These are phyloP conservation scores for Aepyceros melampus DNA, from an alignment of 2,113 vertebrate genomes.

Conservation along the genomic window DNA sequence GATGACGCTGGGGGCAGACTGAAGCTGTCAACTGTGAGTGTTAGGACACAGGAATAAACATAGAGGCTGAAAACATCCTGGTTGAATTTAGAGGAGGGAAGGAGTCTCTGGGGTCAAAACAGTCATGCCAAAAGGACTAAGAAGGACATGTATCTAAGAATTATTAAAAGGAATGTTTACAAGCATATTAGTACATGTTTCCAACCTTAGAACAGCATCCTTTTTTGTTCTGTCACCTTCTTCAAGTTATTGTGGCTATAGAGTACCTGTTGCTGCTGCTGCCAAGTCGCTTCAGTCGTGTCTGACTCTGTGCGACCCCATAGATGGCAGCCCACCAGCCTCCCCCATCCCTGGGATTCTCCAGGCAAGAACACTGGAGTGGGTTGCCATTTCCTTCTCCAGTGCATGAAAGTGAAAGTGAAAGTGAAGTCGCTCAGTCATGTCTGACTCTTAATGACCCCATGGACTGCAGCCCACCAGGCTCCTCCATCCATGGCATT, in stretches of 20 bases:
- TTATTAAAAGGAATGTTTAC: neutral
- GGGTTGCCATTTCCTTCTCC: too few species aligned
- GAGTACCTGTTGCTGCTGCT: too few species aligned
- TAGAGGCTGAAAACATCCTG: neutral
- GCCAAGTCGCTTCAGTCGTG: too few species aligned
- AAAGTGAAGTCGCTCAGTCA: too few species aligned
- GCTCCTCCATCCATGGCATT: too few species aligned
- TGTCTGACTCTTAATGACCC: too few species aligned
- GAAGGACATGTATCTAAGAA: neutral
- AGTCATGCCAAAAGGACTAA: neutral
- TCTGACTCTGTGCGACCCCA: too few species aligned
- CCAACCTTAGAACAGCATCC: neutral
- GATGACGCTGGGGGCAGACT: fast-evolving
- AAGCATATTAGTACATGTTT: neutral
- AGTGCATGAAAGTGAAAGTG: too few species aligned
- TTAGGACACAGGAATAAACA: neutral
- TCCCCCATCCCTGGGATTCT: too few species aligned
- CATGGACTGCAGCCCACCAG: too few species aligned
- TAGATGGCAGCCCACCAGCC: too few species aligned
- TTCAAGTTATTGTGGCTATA: neutral
- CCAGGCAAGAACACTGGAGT: too few species aligned
- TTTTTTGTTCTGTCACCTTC: neutral
- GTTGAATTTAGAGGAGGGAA: neutral
- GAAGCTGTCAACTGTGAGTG: neutral
- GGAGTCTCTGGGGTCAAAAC: neutral